Percentiles rank a stretch among this genome's conserved stretches.
Conservation (phyloP, 1,140 invertebrate genomes). For the Dinoponera quadriceps region DNA sequence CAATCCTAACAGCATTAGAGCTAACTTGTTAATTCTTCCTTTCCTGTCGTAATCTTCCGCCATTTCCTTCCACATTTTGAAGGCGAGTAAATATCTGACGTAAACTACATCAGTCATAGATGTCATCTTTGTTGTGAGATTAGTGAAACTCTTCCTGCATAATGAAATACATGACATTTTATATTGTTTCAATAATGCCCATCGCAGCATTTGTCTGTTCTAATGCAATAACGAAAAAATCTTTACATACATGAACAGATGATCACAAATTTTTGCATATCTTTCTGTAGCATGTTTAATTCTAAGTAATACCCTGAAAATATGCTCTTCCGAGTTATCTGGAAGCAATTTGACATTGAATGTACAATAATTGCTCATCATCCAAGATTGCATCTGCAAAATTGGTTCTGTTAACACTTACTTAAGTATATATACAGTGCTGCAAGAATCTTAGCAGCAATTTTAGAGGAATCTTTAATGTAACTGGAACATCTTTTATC, state of each 20-base stretch:
- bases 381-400: conserved; percentile 20
- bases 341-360: conserved; percentile 21
- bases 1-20: conserved; percentile 75
- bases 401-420: conserved; percentile 64
- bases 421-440: conserved; percentile 80
- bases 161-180: conserved; percentile 56
- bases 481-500: conserved; percentile 72
- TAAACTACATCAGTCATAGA: conserved; percentile 74
- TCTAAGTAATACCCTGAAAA: conserved; percentile 79
- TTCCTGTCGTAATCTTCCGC: conserved; percentile 73
- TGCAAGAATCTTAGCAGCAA: conserved; percentile 76
- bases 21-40: conserved; percentile 76
- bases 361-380: conserved; percentile 11
- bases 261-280: conserved; percentile 74
- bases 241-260: conserved; percentile 77
- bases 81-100: conserved; percentile 78
- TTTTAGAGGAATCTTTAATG: conserved; percentile 64
- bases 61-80: conserved; percentile 79
- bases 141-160: conserved; percentile 78
- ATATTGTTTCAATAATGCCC: neutral
- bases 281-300: conserved; percentile 72
- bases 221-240: conserved; percentile 7
- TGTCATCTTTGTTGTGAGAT: conserved; percentile 56
- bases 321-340: conserved; percentile 81
- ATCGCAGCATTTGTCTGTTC: neutral